Conservation (phyloP, 2,888 invertebrate species). For the Tetropium fuscum region DNA sequence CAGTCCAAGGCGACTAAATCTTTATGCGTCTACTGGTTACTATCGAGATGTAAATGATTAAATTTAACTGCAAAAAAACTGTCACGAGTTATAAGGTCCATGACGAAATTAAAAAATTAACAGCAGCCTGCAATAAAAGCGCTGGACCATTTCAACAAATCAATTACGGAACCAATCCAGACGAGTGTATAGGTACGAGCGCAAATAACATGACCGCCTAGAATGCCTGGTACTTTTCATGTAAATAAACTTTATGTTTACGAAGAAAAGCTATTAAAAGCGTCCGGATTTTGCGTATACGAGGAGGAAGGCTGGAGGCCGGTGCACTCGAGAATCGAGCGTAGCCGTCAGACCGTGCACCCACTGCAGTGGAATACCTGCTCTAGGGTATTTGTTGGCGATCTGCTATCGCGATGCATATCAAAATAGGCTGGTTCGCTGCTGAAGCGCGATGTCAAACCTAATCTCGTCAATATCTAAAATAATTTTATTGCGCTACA, state of each 20-base stretch:
- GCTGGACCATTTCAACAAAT: too few relatives aligned
- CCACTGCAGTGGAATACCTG: conserved; percentile 25
- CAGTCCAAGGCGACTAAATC: too few relatives aligned
- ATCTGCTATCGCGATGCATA: conserved; percentile 30
- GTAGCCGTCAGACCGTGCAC: conserved; percentile 22
- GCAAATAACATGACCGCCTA: conserved; percentile 1
- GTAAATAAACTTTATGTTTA: conserved; percentile 24
- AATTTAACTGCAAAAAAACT: too few relatives aligned
- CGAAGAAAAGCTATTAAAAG: conserved; percentile 25
- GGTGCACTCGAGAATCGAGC: conserved; percentile 17
- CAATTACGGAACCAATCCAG: neutral
- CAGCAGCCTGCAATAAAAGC: too few relatives aligned
- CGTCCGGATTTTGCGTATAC: conserved; percentile 22
- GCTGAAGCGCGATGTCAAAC: conserved; percentile 29
- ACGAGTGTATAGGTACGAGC: neutral
- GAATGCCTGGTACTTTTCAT: conserved; percentile 12
- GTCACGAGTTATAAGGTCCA: too few relatives aligned
- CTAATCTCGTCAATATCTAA: conserved; percentile 17
- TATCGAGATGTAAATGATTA: too few relatives aligned
- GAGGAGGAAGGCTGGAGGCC: conserved; percentile 24
- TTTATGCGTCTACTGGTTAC: too few relatives aligned
- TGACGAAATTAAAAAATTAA: too few relatives aligned
- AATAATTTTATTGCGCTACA: conserved; percentile 15
- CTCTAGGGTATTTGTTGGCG: conserved; percentile 20
- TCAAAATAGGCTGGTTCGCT: conserved; percentile 20